Conservation (phyloP, 2,113 vertebrate genomes). For the Herpailurus yagouaroundi region DNA sequence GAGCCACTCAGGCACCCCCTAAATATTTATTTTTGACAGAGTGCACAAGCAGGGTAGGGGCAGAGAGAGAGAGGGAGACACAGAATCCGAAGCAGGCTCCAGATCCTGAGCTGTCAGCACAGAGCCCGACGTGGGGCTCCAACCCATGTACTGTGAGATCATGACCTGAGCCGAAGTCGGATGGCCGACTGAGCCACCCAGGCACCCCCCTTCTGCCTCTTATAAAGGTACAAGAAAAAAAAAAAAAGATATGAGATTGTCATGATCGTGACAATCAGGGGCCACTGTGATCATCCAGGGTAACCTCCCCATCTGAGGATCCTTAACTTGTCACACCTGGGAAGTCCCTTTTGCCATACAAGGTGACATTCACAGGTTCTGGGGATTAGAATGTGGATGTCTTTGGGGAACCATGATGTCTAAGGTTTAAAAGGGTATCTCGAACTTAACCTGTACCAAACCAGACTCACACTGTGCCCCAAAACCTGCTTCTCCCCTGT, state of each 20-base stretch:
- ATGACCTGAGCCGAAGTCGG: too few species aligned
- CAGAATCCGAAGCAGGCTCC: too few species aligned
- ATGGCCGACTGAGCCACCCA: too few species aligned
- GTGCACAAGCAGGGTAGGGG: too few species aligned
- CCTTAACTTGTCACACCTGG: background rate
- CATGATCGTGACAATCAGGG: background rate
- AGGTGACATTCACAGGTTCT: background rate
- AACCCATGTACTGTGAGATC: too few species aligned
- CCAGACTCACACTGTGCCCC: background rate
- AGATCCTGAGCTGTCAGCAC: too few species aligned
- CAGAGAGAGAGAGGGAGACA: too few species aligned
- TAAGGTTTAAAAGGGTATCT: background rate
- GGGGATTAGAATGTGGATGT: background rate
- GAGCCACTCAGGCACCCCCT: too few species aligned
- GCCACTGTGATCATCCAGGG: background rate
- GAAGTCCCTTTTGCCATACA: background rate
- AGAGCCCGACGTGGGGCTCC: too few species aligned
- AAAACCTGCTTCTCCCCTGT: background rate
- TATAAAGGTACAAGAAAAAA: background rate
- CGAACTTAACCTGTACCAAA: background rate
- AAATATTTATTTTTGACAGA: too few species aligned
- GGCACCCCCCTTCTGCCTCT: background rate
- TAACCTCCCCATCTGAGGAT: background rate
- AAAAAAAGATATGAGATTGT: background rate
- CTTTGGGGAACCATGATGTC: background rate